Percentiles rank a stretch among this genome's conserved stretches.
Conservation (phyloP, 2,888 invertebrate genomes). For the Scaptomyza tumidula region DNA sequence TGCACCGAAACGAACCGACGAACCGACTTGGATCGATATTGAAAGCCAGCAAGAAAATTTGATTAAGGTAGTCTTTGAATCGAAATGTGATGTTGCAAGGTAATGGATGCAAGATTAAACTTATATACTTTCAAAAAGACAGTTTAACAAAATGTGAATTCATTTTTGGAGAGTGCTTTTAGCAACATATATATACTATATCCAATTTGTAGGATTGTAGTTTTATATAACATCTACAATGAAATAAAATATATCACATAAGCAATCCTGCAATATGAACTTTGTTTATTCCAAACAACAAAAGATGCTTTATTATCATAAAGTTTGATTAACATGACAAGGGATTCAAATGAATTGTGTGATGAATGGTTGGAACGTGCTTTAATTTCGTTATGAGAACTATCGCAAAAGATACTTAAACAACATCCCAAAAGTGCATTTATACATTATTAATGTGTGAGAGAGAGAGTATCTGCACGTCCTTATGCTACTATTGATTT, state of each 20-base stretch:
- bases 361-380: neutral
- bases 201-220: no score
- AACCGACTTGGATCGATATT: slow-evolving; percentile 7
- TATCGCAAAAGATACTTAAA: neutral
- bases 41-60: neutral
- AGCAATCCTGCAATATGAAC: no score
- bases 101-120: neutral
- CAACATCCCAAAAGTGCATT: neutral
- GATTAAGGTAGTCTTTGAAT: neutral
- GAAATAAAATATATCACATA: no score
- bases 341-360: neutral
- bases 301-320: no score
- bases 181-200: no score
- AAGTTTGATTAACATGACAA: no score
- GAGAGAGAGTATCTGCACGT: neutral
- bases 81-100: neutral
- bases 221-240: no score
- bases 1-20: neutral
- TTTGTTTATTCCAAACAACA: no score
- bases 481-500: neutral
- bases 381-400: neutral
- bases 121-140: neutral
- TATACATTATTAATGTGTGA: neutral
- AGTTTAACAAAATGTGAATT: no score
- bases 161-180: neutral